phyloP scores from a whole-genome alignment of 1,140 invertebrate genomes.

The Pachypsylla venusta region DNA sequence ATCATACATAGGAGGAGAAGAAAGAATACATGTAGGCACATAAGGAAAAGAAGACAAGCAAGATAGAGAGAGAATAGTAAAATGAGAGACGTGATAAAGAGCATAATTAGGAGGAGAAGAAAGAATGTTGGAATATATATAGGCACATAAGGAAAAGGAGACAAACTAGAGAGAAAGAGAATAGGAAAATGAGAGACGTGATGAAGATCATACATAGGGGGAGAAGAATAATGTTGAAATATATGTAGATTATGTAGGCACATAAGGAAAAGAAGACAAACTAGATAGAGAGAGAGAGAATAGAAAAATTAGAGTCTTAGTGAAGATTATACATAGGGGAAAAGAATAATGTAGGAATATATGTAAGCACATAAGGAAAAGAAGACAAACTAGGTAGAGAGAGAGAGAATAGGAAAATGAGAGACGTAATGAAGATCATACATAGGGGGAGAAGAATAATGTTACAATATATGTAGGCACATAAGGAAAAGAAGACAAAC shows the following conservation, averaged over 20 bases:
- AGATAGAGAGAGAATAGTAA: neutral
- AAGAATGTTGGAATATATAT: no score
- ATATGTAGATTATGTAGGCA: no score
- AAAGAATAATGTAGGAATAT: no score
- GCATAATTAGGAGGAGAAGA: neutral
- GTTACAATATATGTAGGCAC: neutral
- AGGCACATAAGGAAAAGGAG: neutral
- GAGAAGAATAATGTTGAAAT: no score
- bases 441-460: neutral
- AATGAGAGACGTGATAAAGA: neutral
- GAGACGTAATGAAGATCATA: neutral
- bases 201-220: no score
- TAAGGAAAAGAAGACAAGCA: neutral
- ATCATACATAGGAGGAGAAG: neutral
- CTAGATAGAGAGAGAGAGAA: no score
- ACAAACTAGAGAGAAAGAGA: neutral
- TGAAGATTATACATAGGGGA: neutral
- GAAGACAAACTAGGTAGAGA: neutral
- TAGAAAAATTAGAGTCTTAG: neutral
- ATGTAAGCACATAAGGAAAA: neutral
- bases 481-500: neutral
- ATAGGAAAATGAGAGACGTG: neutral
- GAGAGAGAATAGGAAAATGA: neutral
- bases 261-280: neutral
- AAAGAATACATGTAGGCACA: neutral